A percentile compares a stretch with the other conserved stretches of the same genome.
phyloP scores from a whole-genome alignment of 2,888 invertebrate species.

The Cryptocheilus praepositus region DNA sequence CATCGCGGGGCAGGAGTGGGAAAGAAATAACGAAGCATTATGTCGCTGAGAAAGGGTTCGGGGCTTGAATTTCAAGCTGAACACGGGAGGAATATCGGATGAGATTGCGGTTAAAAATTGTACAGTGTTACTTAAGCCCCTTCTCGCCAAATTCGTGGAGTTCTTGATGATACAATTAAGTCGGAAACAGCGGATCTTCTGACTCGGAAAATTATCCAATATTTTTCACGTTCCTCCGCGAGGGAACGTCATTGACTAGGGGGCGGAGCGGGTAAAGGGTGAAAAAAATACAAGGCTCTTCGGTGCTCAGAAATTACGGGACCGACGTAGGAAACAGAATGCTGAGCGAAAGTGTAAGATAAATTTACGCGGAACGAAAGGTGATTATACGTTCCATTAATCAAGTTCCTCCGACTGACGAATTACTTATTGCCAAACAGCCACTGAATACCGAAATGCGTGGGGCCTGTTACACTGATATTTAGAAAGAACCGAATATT shows the following conservation, averaged over 20 bases:
- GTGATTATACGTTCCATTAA: too few relatives aligned
- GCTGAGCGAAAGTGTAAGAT: conserved; percentile 39
- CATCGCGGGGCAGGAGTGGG: background rate
- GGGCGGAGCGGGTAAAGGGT: conserved; percentile 53
- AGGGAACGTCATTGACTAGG: conserved; percentile 51
- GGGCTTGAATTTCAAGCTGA: conserved; percentile 20
- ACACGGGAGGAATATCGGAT: conserved; percentile 57
- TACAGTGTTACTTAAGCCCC: conserved; percentile 70
- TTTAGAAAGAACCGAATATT: too few relatives aligned
- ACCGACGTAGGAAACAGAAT: conserved; percentile 30
- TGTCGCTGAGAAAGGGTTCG: too few relatives aligned
- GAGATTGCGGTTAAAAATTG: conserved; percentile 74
- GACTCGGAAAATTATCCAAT: conserved; percentile 73
- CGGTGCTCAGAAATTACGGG: conserved; percentile 63
- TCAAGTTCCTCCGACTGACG: too few relatives aligned
- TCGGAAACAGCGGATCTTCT: conserved; percentile 66
- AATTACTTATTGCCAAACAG: too few relatives aligned
- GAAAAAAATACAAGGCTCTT: conserved; percentile 66
- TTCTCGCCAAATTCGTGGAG: conserved; percentile 55
- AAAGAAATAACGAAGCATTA: too few relatives aligned
- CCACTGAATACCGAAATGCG: too few relatives aligned
- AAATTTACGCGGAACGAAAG: conserved; percentile 34
- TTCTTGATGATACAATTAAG: conserved; percentile 75
- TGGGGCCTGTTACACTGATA: too few relatives aligned
- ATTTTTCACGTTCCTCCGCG: conserved; percentile 69